A percentile compares a stretch with the other conserved stretches of the same genome.
These are phyloP conservation scores for Gallinago nigripennis DNA, from an alignment of 2,797 vertebrate species.

Conservation along the genomic window DNA sequence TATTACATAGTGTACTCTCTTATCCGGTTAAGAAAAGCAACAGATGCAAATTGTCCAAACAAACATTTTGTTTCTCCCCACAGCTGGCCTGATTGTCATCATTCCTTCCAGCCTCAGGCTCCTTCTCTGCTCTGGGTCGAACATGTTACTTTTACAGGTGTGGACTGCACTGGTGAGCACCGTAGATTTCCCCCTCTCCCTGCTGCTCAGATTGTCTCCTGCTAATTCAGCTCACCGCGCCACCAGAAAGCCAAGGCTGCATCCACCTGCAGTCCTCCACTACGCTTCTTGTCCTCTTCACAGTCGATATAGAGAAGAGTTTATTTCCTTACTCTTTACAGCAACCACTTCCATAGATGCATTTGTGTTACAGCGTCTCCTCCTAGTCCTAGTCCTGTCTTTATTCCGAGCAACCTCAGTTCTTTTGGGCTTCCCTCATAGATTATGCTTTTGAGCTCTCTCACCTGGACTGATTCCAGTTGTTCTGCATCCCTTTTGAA, in stretches of 20 bases:
- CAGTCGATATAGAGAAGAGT: not conserved
- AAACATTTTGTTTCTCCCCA: slow-evolving; percentile 72
- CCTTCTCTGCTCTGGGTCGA: not conserved
- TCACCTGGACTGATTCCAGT: not conserved
- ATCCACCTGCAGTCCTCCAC: not conserved
- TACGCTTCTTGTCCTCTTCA: not conserved
- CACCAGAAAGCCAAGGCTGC: not conserved
- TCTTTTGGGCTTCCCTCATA: not conserved
- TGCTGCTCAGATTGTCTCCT: not conserved
- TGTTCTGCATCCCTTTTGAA: not conserved
- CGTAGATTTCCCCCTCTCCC: not conserved
- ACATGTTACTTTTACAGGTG: not conserved
- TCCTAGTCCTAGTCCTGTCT: not conserved
- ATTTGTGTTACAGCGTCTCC: not conserved
- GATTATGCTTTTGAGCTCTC: not conserved
- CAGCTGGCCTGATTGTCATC: slow-evolving; percentile 64
- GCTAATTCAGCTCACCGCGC: not conserved
- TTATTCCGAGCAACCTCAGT: slow-evolving; percentile 10
- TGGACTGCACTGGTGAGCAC: not conserved
- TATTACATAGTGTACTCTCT: slow-evolving; percentile 67
- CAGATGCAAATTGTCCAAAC: slow-evolving; percentile 82
- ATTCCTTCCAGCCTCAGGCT: slow-evolving; percentile 24
- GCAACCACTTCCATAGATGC: not conserved
- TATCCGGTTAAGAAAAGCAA: slow-evolving; percentile 71
- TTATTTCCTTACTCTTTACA: slow-evolving; percentile 16